Percentiles rank a stretch among this genome's conserved stretches.
Evolutionary conservation across 1,140 invertebrate genomes (phyloP).

Genomic region (Octopus sinensis): DNA sequence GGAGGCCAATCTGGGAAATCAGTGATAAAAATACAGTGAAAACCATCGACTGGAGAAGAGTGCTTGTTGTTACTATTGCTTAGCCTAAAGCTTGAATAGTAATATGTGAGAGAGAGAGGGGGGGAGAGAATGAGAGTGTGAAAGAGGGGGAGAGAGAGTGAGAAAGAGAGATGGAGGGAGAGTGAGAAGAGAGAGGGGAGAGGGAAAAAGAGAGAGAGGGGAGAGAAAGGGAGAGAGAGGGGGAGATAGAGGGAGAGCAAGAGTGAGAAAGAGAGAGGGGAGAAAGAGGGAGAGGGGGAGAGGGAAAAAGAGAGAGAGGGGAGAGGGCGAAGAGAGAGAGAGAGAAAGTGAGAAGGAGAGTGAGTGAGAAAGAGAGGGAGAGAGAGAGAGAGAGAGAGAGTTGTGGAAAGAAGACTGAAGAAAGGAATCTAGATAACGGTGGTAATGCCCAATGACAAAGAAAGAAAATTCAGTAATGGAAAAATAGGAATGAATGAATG

Average conservation of each 20-base stretch:
- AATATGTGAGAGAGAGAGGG: conserved; percentile 6
- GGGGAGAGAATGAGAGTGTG: neutral
- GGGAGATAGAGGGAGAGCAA: neutral
- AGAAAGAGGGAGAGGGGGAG: neutral
- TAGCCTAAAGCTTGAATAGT: too few relatives aligned
- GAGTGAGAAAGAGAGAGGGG: neutral
- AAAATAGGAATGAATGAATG: too few relatives aligned
- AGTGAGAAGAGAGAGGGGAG: neutral
- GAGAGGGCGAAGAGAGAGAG: conserved; percentile 14
- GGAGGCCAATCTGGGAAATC: too few relatives aligned
- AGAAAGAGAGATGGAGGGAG: neutral
- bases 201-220: neutral
- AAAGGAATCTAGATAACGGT: neutral
- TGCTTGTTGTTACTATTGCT: too few relatives aligned
- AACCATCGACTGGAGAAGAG: too few relatives aligned
- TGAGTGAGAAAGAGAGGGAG: conserved; percentile 18
- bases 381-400: conserved; percentile 21
- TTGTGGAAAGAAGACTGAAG: conserved; percentile 6
- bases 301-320: conserved; percentile 2
- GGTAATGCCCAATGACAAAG: conserved; percentile 55
- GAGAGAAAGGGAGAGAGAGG: neutral
- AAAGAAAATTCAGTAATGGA: too few relatives aligned
- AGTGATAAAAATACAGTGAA: too few relatives aligned
- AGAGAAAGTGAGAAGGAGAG: conserved; percentile 27
- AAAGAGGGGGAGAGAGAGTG: neutral